phyloP scores from a whole-genome alignment of 2,113 vertebrate genomes.

The Pygoscelis antarcticus region DNA sequence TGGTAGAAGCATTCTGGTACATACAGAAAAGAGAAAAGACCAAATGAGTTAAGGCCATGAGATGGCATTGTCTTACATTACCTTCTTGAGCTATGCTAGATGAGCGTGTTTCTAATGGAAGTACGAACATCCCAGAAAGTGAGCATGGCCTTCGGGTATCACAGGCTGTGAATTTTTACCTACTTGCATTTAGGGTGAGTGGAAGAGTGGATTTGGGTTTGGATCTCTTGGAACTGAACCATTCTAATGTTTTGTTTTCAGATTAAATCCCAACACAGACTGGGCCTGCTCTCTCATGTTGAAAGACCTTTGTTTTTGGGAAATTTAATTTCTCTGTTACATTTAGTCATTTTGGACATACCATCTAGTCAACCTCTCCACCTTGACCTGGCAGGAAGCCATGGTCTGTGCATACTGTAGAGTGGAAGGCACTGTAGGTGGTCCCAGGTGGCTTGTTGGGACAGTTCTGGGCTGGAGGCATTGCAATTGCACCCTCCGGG shows the following conservation, averaged over 20 bases:
- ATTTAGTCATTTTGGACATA: neutral
- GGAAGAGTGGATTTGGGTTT: neutral
- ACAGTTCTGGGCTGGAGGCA: neutral
- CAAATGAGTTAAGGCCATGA: neutral
- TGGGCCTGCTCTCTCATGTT: neutral
- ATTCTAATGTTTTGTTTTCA: neutral
- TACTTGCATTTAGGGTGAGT: neutral
- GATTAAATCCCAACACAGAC: neutral
- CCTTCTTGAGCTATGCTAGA: neutral
- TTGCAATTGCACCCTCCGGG: neutral
- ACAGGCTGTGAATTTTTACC: neutral
- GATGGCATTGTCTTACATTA: neutral
- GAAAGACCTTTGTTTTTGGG: neutral
- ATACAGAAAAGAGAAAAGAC: neutral
- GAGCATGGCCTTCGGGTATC: neutral
- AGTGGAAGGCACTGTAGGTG: neutral
- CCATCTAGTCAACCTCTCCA: neutral
- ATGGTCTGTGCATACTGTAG: rapidly evolving
- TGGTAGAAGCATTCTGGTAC: neutral
- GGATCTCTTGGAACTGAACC: neutral
- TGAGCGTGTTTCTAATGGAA: neutral
- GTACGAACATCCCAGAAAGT: neutral
- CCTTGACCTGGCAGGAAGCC: neutral
- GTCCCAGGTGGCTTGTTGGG: neutral
- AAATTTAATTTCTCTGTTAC: neutral